Conservation (phyloP, 2,797 vertebrate species). For the Lepus townsendii region DNA sequence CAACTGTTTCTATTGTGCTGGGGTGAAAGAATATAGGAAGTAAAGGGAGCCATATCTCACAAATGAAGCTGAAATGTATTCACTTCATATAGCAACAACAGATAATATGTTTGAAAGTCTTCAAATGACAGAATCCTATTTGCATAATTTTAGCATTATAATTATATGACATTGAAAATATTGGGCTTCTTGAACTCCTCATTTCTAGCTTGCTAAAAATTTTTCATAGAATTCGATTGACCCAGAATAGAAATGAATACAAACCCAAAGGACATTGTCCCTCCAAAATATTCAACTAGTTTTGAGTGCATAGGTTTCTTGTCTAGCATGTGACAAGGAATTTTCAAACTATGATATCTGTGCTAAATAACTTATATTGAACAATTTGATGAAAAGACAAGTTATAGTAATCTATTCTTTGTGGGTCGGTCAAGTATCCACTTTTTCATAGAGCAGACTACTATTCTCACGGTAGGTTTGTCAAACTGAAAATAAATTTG, state of each 20-base stretch:
- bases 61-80: neutral
- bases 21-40: neutral
- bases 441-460: conserved; percentile 32
- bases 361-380: conserved; percentile 43
- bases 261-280: neutral
- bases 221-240: neutral
- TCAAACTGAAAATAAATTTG: conserved; percentile 41
- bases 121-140: neutral
- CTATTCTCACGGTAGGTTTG: neutral
- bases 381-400: conserved; percentile 17
- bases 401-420: conserved; percentile 19
- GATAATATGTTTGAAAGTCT: neutral
- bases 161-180: neutral
- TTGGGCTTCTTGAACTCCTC: neutral
- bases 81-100: neutral
- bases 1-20: neutral
- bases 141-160: neutral
- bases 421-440: neutral
- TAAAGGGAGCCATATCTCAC: neutral
- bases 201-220: neutral
- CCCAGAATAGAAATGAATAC: neutral
- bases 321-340: neutral
- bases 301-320: conserved; percentile 34
- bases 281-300: neutral
- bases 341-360: conserved; percentile 31